Evolutionary conservation across 2,797 vertebrate genomes (phyloP), one percentile per base, ranked within the genome.

Genomic region (Chelidonichthys spinosus): DNA sequence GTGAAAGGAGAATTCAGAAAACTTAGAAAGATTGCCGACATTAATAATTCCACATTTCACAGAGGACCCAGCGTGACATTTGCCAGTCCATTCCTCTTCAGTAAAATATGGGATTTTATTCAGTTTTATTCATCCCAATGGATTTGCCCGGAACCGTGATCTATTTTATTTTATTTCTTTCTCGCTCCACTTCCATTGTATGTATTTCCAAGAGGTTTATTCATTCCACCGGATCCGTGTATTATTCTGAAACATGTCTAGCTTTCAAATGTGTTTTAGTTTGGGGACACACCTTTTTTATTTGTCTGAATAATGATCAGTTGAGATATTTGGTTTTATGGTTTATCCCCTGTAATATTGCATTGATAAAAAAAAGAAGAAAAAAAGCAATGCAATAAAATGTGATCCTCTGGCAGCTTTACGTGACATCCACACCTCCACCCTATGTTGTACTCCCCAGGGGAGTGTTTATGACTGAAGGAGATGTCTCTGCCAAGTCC

Each of bases 381-480:
- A 18, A 66, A 58, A 58, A 74, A 70, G 64, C 63, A 54, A 63
- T 44, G 79, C 79, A 87, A 88, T 91, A 88, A 84, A 79, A 69
- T 73, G 50, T 18, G 46, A 77, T 89, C 85, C 79, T 83, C 62
- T 11, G 76, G 83, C 85, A 75, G 72, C 55, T 86, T 85, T 85
- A 76, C 59, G 68, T 60, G 46, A 61, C 76, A 73, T 79, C 66
- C 69, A 77, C 25, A 46, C 25, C 25, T 25, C 25, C 85, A 84
- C 83, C 80, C 72, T 72, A 78, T 76, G 71, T 82, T 76, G 39
- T 46, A n/a, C 50, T 81, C 60, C 50, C 42, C 59, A 64, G 66
- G 75, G 71, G 47, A 61, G 58, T 63, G 69, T 84, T 90, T 87
- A 83, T 85, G 83, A 90, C 83, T 81, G 56, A 84, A 76, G 74